Evolutionary conservation across 2,797 vertebrate species (phyloP), one percentile per base, ranked within the genome.

Genomic region (Falco rusticolus): DNA sequence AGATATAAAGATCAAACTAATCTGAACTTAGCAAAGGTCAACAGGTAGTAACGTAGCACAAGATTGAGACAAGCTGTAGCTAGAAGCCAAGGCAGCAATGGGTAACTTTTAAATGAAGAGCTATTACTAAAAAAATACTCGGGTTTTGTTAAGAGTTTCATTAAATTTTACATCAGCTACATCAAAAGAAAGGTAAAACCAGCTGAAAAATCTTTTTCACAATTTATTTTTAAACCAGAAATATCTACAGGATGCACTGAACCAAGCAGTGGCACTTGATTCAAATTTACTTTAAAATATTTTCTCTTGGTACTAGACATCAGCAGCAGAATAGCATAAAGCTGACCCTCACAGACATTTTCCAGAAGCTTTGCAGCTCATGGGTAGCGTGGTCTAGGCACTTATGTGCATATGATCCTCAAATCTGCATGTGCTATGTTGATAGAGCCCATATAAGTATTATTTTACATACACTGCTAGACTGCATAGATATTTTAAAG

Each of bases 101-200:
- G 7, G 37, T 16, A 80, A 70, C 48, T 80, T 66, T 6, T 21
- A 77, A 89, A 87, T 8, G 9, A 20, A 65, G 22, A 94, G 51
- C 16, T 21, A 68, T 37, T 34, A 43, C 20, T 28, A 75, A 87
- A 66, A 39, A 28, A 84, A 66, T 21, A 37, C 41, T 81, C 17
- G 14, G 26, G 48, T 51, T 95, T 93, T 61, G 64, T 39, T 63
- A 90, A 76, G 14, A 92, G 24, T 16, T 65, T 95, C 11, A 57
- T 91, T 91, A 91, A 95, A 84, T 89, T 84, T 34, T 15, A 69
- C 72, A 88, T 51, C 63, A 90, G 41, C 78, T 84, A 77, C 63
- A 56, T 31, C 34, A 83, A 85, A 47, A 83, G 50, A 54, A 93
- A 87, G 56, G 48, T 16, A 53, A 84, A 91, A 77, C 4, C 31